Evolutionary conservation across 2,113 vertebrate species (phyloP).

Genomic region (Myanophis thanlyinensis): DNA sequence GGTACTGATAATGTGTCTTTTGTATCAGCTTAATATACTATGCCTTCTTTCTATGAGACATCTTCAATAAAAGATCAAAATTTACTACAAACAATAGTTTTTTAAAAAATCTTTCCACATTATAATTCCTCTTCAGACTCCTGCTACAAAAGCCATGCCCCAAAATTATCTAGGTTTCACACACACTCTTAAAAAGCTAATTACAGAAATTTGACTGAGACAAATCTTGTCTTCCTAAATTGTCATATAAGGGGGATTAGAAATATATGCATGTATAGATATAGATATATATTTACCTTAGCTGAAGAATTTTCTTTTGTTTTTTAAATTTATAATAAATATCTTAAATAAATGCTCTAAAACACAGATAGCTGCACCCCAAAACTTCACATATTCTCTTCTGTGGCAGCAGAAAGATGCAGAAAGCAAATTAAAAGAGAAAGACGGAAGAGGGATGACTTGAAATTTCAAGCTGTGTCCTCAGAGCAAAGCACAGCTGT

Average conservation of each 20-base stretch:
- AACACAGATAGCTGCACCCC: slow-evolving; percentile 45
- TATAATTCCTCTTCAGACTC: slow-evolving; percentile 19
- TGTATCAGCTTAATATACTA: slow-evolving; percentile 33
- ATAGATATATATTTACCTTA: slow-evolving; percentile 65
- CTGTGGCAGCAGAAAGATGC: too few species aligned
- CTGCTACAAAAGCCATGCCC: slow-evolving; percentile 26
- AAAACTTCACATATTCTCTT: slow-evolving; percentile 61
- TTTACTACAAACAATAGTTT: slow-evolving; percentile 23
- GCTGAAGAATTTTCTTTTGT: slow-evolving; percentile 57
- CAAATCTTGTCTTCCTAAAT: slow-evolving; percentile 34
- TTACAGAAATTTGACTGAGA: slow-evolving; percentile 35
- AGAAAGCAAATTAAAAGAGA: slow-evolving; percentile 73
- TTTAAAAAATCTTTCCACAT: background rate
- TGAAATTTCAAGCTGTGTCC: slow-evolving; percentile 80
- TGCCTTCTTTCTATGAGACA: slow-evolving; percentile 61
- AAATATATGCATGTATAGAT: slow-evolving; percentile 31
- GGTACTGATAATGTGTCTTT: slow-evolving; percentile 39
- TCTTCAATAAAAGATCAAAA: slow-evolving; percentile 39
- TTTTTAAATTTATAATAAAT: slow-evolving; percentile 52
- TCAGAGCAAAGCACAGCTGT: slow-evolving; percentile 72
- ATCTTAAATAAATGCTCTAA: slow-evolving; percentile 55
- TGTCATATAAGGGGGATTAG: slow-evolving; percentile 42
- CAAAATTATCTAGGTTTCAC: slow-evolving; percentile 17
- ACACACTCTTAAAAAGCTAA: slow-evolving; percentile 39
- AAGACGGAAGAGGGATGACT: slow-evolving; percentile 52